phyloP scores from a whole-genome alignment of 2,888 invertebrate genomes.

The Shargacucullia verbasci region DNA sequence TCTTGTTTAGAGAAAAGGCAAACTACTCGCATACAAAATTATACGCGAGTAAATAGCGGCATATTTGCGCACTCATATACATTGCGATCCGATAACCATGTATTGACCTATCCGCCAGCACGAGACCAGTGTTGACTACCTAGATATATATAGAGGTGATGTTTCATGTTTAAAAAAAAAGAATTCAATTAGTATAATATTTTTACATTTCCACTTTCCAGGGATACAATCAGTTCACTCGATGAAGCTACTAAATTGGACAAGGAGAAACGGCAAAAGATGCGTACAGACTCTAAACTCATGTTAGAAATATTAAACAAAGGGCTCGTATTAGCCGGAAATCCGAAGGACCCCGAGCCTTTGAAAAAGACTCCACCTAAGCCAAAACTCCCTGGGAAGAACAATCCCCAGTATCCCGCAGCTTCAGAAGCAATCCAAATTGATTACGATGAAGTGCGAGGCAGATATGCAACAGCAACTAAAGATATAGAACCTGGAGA shows the following conservation, averaged over 20 bases:
- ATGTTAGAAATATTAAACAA: slow-evolving; percentile 92
- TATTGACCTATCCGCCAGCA: too few species aligned
- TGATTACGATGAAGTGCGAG: slow-evolving; percentile 89
- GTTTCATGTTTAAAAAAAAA: too few species aligned
- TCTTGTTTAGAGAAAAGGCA: too few species aligned
- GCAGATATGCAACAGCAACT: slow-evolving; percentile 93
- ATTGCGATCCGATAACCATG: too few species aligned
- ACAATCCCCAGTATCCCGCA: slow-evolving; percentile 84
- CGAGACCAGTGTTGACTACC: too few species aligned
- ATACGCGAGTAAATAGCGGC: too few species aligned
- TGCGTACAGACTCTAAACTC: slow-evolving; percentile 91
- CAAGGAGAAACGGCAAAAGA: slow-evolving; percentile 89
- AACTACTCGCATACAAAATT: too few species aligned
- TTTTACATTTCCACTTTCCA: slow-evolving; percentile 62
- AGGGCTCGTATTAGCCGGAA: slow-evolving; percentile 86
- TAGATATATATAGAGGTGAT: too few species aligned
- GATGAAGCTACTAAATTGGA: slow-evolving; percentile 91
- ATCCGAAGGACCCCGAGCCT: slow-evolving; percentile 77
- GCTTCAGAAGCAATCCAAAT: slow-evolving; percentile 91
- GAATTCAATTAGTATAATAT: background rate
- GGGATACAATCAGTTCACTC: slow-evolving; percentile 91
- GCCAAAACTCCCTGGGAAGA: slow-evolving; percentile 81
- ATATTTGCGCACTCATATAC: too few species aligned
- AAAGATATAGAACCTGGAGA: slow-evolving; percentile 92
- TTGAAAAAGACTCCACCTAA: slow-evolving; percentile 75